Conservation (phyloP, 2,797 vertebrate species). For the Paratrypauchen microcephalus region DNA sequence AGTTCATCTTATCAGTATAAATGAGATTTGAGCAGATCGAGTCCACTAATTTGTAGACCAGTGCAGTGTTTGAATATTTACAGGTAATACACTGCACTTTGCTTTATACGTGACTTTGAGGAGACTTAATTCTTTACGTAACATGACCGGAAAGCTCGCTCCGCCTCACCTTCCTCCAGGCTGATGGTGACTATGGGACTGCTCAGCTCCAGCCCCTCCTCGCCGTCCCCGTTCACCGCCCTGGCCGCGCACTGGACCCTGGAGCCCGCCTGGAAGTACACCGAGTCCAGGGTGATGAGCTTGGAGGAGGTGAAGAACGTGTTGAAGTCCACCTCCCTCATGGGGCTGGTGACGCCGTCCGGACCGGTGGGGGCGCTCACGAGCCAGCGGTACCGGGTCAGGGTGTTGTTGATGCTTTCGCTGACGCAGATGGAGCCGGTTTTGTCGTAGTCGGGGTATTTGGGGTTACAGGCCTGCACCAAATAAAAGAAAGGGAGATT, state of each 20-base stretch:
- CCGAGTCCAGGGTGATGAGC: constrained; percentile 89
- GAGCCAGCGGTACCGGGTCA: constrained; percentile 92
- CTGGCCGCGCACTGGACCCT: constrained; percentile 91
- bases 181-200: constrained; percentile 84
- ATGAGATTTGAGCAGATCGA: too few relatives aligned
- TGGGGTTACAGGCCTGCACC: constrained; percentile 91
- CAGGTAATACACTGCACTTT: too few relatives aligned
- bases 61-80: too few relatives aligned
- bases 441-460: constrained; percentile 89
- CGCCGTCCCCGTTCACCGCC: constrained; percentile 87
- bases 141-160: background rate
- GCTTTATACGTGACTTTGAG: too few relatives aligned
- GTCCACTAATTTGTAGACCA: too few relatives aligned
- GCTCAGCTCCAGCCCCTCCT: constrained; percentile 89
- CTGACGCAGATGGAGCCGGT: constrained; percentile 91
- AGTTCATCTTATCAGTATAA: too few relatives aligned
- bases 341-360: constrained; percentile 90
- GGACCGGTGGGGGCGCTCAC: constrained; percentile 86
- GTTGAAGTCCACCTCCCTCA: constrained; percentile 92
- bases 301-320: constrained; percentile 97
- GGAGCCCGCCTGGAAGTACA: constrained; percentile 94
- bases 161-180: constrained; percentile 81
- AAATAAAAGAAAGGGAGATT: background rate
- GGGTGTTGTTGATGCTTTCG: constrained; percentile 90
- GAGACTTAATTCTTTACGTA: too few relatives aligned